Evolutionary conservation across 2,888 invertebrate species (phyloP).

Genomic region (Drosophila fungiperda): DNA sequence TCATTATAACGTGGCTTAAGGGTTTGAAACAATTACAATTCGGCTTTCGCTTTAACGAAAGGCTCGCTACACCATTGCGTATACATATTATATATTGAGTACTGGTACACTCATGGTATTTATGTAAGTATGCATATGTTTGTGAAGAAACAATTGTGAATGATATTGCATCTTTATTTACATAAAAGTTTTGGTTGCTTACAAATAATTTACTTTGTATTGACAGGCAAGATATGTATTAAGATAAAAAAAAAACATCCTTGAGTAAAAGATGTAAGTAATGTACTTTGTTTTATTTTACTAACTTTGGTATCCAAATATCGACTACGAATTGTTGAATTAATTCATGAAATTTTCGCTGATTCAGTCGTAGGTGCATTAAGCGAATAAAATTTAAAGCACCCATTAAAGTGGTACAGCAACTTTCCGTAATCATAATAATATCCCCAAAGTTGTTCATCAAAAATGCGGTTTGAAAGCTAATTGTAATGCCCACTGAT

Average conservation of each 20-base stretch:
- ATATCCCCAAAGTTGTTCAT: slow-evolving; percentile 81
- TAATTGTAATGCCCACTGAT: slow-evolving; percentile 82
- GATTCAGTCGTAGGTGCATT: slow-evolving; percentile 82
- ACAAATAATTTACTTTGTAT: background rate
- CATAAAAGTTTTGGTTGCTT: background rate
- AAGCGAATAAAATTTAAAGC: slow-evolving; percentile 82
- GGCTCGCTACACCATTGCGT: background rate
- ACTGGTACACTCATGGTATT: background rate
- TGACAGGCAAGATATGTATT: background rate
- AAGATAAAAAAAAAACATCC: background rate
- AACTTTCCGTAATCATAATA: slow-evolving; percentile 83
- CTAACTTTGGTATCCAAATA: slow-evolving; percentile 84
- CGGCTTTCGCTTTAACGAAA: background rate
- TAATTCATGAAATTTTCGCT: slow-evolving; percentile 71
- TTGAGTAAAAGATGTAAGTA: background rate
- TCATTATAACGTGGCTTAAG: background rate
- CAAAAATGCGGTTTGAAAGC: slow-evolving; percentile 81
- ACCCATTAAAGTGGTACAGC: slow-evolving; percentile 85
- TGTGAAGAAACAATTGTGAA: background rate
- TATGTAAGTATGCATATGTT: background rate
- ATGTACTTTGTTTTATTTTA: background rate
- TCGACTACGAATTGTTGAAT: slow-evolving; percentile 77
- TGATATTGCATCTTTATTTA: background rate
- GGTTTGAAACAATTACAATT: background rate
- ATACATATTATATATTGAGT: background rate